Evolutionary conservation across 1,140 invertebrate genomes (phyloP), one percentile per base, ranked within the genome.

Genomic region (Chlorops oryzae): DNA sequence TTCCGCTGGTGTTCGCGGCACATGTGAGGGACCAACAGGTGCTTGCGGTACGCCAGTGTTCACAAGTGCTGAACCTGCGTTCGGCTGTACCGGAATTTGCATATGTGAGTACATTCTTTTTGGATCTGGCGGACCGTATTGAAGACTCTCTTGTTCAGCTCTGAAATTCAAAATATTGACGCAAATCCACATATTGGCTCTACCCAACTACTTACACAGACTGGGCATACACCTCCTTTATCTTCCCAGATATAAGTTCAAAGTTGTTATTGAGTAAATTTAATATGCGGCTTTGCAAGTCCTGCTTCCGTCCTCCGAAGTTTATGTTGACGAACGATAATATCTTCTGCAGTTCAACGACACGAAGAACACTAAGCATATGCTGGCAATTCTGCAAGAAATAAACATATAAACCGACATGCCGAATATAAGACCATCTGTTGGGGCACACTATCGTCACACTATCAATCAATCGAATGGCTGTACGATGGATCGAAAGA

Each of bases 291-390:
- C 79, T 75, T 75, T 92, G 84, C 45, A 94, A 76, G 75, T 94
- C 90, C 55, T 81, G 82, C 78, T 94, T 94, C 70, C 90, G 80
- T 55, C 91, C 91, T 61, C 88, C 90, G 73, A 89, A 90, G 70
- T 84, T 80, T 59, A 88, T 87, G 68, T 89, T 90, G 75, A 85
- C 85, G 69, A 83, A 86, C 62, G 92, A 80, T 72, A 94, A 74
- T 73, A 88, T 62, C 50, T 68, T 82, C 75, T 90, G 87, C 59
- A 91, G 80, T 75, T 91, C 88, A 62, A 86, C 87, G 35, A 90
- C 86, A 57, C 88, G 81, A 78, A 90, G 90, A 73, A 81, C 83
- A 75, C 86, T 79, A 70, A 91, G 78, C 87, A 90, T 90, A 77
- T 79, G 83, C 82, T 85, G 76, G 55, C 81, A 83, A 58, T 70